Base-by-base conservation (phyloP, 64 coral and sea anemone species). In the Platygyra sinensis region DNA sequence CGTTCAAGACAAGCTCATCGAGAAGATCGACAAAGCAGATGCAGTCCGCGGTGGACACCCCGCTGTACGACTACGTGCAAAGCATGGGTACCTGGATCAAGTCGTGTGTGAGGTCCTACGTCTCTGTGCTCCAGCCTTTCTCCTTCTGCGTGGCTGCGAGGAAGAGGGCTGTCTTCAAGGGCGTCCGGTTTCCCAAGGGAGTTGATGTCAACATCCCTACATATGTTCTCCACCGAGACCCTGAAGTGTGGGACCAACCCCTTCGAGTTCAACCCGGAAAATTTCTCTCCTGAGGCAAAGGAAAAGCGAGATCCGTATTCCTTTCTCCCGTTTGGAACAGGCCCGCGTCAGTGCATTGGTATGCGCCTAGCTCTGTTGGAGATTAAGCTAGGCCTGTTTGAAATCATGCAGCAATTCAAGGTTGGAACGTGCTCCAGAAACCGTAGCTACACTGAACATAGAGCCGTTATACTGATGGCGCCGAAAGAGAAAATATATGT, bases 291-390 rank as follows among this genome's bases (percentile, higher is more conserved):
- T 2, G 88, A 96, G 22, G 88, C 95, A 0, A 96, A 90, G 18
- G 87, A 67, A 30, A 93, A 96, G 29, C 95, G 95, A 31, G 63
- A 93, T 24, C 83, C 91, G 0, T 96, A 93, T 59, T 89, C 95
- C 0, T 96, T n/a, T 36, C 13, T 96, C 5, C 95, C 95, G 3
- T 96, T 96, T 90, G 95, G 95, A 30, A 64, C 36, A 2, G 95
- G 95, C 1, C 95, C 95, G 7, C 95, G 85, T 18, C 95, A 93
- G 30, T 96, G 94, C 30, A 87, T 96, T 8, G 95, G 95, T 12
- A 90, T 90, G 91, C 74, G 95, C 10, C 67, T 93, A 76, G 91
- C 94, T 17, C 29, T 96, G 52, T 82, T 90, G 64, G 94, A 96
- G 72, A 87, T 93, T 19, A 90, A 93, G 63, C 60, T 90, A 18